phyloP scores from a whole-genome alignment of 2,888 invertebrate genomes.

The Bibio marci region DNA sequence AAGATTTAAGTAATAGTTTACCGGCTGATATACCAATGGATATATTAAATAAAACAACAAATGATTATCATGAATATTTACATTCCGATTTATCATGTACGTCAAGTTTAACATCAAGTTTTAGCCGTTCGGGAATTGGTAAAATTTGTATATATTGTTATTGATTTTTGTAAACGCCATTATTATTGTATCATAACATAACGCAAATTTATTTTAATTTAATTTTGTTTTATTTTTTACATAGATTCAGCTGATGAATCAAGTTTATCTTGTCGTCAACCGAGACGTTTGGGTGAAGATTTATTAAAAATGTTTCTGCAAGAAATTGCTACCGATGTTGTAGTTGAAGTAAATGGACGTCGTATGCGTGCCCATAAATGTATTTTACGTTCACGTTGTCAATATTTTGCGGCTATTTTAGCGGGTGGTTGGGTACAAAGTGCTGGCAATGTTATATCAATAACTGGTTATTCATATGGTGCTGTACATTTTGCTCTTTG shows the following conservation, averaged over 20 bases:
- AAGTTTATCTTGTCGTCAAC: constrained; percentile 30
- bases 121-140: constrained; percentile 37
- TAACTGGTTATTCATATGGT: constrained; percentile 67
- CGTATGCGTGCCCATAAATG: constrained; percentile 82
- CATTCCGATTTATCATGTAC: constrained; percentile 35
- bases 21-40: constrained; percentile 25
- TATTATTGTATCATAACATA: too few relatives aligned
- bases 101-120: constrained; percentile 39
- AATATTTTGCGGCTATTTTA: constrained; percentile 81
- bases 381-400: constrained; percentile 76
- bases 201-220: constrained; percentile 1
- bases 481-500: constrained; percentile 82
- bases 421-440: constrained; percentile 73
- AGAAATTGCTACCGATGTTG: constrained; percentile 77
- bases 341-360: constrained; percentile 66
- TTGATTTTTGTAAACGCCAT: constrained; percentile 3
- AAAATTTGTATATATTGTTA: constrained; percentile 9
- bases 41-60: constrained; percentile 16
- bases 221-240: constrained; percentile 6
- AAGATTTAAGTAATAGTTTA: constrained; percentile 27
- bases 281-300: constrained; percentile 65
- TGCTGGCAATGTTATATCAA: constrained; percentile 63
- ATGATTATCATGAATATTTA: constrained; percentile 31
- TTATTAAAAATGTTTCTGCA: constrained; percentile 79
- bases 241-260: constrained; percentile 33